Conservation (phyloP, 2,113 vertebrate genomes). For the Merops nubicus region DNA sequence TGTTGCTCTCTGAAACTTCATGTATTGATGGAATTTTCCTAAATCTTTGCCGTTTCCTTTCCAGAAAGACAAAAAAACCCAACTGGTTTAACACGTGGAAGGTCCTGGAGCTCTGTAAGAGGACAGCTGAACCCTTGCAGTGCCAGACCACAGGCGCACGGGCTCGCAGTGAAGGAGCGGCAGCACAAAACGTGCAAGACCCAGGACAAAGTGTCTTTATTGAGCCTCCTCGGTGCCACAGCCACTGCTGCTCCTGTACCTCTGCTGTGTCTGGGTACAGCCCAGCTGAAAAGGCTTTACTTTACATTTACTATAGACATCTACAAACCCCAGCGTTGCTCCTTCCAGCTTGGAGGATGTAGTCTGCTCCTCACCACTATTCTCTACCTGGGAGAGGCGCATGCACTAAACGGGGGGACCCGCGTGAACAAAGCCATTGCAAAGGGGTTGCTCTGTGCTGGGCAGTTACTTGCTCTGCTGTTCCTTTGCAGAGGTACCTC, state of each 20-base stretch:
- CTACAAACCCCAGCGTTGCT: not conserved
- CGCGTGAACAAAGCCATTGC: not conserved
- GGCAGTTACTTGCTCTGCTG: not conserved
- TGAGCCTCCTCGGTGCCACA: not conserved
- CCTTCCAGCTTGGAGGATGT: not conserved
- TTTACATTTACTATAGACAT: not conserved
- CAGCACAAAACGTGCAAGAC: not conserved
- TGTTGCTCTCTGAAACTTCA: not conserved
- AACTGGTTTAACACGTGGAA: not conserved
- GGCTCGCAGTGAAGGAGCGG: rapidly evolving
- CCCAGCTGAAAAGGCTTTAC: not conserved
- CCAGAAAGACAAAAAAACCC: not conserved
- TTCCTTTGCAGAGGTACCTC: not conserved
- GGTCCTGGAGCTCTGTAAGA: not conserved
- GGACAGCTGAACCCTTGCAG: rapidly evolving
- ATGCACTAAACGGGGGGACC: too few relatives aligned
- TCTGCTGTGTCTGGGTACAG: not conserved
- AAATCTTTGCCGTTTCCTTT: not conserved
- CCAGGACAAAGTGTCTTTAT: rapidly evolving
- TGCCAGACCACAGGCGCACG: not conserved
- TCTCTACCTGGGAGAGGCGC: not conserved
- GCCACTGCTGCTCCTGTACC: not conserved
- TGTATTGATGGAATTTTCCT: not conserved
- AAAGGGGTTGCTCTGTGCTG: not conserved
- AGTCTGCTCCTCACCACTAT: rapidly evolving